Evolutionary conservation across 2,113 vertebrate genomes (phyloP).

Genomic region (Lichenostomus cassidix): DNA sequence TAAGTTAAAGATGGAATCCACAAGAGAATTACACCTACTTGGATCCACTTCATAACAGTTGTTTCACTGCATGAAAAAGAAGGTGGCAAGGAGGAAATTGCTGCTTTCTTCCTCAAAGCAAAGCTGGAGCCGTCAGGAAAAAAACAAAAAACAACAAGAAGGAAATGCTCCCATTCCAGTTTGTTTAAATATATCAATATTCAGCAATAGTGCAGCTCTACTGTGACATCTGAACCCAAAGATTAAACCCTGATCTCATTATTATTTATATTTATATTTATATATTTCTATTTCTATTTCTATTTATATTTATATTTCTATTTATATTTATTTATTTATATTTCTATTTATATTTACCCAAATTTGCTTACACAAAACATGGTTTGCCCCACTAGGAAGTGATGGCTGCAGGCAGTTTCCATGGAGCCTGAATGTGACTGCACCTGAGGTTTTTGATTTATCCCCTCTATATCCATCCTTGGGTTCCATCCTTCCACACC

Average conservation of each 20-base stretch:
- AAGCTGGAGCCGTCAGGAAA: not conserved
- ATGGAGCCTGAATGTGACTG: not conserved
- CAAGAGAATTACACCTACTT: not conserved
- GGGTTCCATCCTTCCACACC: not conserved
- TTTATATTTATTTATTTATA: not conserved
- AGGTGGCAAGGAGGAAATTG: not conserved
- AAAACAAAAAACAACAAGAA: not conserved
- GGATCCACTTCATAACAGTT: not conserved
- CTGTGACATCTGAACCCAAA: not conserved
- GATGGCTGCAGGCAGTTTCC: not conserved
- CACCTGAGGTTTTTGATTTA: not conserved
- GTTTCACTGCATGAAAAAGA: not conserved
- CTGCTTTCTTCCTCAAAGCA: not conserved
- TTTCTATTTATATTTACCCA: not conserved
- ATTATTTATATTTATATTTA: not conserved
- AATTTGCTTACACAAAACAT: not conserved
- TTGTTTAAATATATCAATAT: not conserved
- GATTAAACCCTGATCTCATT: not conserved
- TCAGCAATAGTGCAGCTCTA: not conserved
- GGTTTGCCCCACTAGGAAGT: not conserved
- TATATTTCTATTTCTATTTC: too few species aligned
- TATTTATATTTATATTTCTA: too few species aligned
- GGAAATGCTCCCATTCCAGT: not conserved
- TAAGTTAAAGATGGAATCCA: conserved; percentile 14
- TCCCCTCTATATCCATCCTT: not conserved